Evolutionary conservation across 1,140 invertebrate genomes (phyloP), one percentile per base, ranked within the genome.

Genomic region (Brachionus rubens): DNA sequence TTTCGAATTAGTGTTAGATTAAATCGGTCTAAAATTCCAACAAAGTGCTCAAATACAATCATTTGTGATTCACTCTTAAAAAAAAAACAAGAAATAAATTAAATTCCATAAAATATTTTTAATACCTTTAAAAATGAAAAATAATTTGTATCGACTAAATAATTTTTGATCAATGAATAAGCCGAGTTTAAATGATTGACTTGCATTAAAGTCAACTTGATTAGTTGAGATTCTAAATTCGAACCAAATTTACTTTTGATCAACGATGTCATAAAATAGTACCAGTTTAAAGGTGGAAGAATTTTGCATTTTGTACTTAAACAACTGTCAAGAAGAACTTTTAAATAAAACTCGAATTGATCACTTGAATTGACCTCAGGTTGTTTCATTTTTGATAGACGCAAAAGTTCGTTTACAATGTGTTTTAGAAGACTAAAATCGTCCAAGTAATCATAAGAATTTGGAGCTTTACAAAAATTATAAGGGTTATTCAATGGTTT

Each of bases 211-310:
- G 68, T 50, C 19, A 72, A 41, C 24, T 72, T 36, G 2, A 72
- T 72, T 28, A 72, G 24, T 54, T 72, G 24, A 48, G 46, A 14
- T 10, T 72, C 68, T 2, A 72, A 28, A 6, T 52, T 14, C 7
- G 43, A 19, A 2, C 46, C 68, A 50, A 50, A 54, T 72, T 48
- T 36, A 28, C 68, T 72, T 21, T 72, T 72, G 21, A 72, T 72
- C 33, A 72, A 21, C 1, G 43, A 72, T 14, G 46, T 72, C 30
- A 72, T 54, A 50, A 72, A 48, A 19, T 36, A 54, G 68, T 36
- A 72, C 68, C 68, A 72, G 14, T 72, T 72, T 33, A 72, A 3
- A n/a, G 68, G 68, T 3, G 68, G 68, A 9, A 72, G 36, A 28
- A 54, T 50, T 54, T 72, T 72, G n/a, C 24, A 48, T 26, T 50